These are phyloP conservation scores for Embiotoca jacksoni DNA, from an alignment of 2,113 vertebrate species.

Conservation along the genomic window DNA sequence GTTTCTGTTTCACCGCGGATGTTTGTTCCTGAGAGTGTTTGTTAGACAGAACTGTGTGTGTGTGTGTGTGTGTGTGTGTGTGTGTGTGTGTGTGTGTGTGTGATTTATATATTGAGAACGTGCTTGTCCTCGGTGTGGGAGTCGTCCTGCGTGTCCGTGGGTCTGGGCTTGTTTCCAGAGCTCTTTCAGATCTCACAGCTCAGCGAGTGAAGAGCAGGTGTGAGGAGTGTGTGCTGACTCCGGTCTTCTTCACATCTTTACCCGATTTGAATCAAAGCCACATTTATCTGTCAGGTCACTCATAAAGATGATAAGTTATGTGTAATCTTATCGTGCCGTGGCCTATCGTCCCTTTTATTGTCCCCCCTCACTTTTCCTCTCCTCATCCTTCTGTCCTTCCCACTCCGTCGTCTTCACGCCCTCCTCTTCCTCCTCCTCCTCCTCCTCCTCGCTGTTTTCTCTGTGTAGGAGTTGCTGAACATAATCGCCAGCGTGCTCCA, in stretches of 20 bases:
- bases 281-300: not conserved
- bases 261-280: conserved; percentile 10
- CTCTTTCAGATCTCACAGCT: conserved; percentile 27
- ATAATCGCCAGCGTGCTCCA: conserved; percentile 96
- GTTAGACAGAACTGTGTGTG: conserved; percentile 5
- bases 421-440: too few relatives aligned
- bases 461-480: conserved; percentile 92
- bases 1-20: conserved; percentile 6
- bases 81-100: conserved; percentile 7
- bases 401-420: not conserved
- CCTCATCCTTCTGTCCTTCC: not conserved
- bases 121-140: conserved; percentile 48
- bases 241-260: not conserved
- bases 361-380: not conserved
- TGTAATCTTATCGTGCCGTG: not conserved
- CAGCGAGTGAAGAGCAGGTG: conserved; percentile 44
- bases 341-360: conserved; percentile 22
- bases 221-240: conserved; percentile 8
- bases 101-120: conserved; percentile 41
- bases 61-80: conserved; percentile 11
- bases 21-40: not conserved
- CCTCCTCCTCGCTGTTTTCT: not conserved
- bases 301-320: conserved; percentile 38
- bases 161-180: conserved; percentile 46
- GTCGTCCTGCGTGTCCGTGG: conserved; percentile 37